phyloP scores from a whole-genome alignment of 1,140 invertebrate species.

The Drosophila miranda region DNA sequence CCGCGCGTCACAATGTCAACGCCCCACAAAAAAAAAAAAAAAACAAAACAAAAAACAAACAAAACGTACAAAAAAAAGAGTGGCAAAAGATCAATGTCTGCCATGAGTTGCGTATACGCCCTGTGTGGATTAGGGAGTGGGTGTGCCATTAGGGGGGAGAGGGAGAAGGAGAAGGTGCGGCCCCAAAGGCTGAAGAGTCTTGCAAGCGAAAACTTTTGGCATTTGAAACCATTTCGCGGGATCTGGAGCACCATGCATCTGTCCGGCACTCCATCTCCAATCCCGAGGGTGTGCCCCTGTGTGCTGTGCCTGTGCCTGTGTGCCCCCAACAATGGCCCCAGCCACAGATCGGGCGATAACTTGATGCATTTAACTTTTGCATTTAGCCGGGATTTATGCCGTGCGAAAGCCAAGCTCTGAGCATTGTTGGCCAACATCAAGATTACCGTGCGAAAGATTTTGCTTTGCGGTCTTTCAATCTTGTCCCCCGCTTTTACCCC shows the following conservation, averaged over 20 bases:
- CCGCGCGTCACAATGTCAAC: constrained; percentile 55
- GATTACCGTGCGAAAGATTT: constrained; percentile 56
- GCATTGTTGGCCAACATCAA: constrained; percentile 46
- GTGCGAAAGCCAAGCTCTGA: constrained; percentile 43
- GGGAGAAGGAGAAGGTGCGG: background rate
- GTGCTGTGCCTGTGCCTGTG: too few relatives aligned
- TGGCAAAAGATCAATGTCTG: constrained; percentile 58
- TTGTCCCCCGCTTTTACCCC: too few relatives aligned
- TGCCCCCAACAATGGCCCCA: constrained; percentile 21
- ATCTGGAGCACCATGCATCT: background rate
- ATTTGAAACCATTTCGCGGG: constrained; percentile 37
- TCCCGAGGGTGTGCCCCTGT: background rate
- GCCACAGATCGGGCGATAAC: constrained; percentile 44
- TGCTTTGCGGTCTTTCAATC: background rate
- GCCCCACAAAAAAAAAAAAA: constrained; percentile 31
- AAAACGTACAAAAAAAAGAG: background rate
- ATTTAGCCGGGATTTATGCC: constrained; percentile 55
- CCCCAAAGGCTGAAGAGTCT: constrained; percentile 28
- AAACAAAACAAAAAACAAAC: constrained; percentile 6
- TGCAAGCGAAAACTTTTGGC: constrained; percentile 59
- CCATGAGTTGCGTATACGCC: constrained; percentile 56
- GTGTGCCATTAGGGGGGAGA: constrained; percentile 8
- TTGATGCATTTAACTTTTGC: constrained; percentile 52
- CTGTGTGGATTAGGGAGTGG: constrained; percentile 5
- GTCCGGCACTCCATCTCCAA: background rate